phyloP scores from a whole-genome alignment of 37 sponge, comb jelly and placozoan genomes.

The Agelas oroides region DNA sequence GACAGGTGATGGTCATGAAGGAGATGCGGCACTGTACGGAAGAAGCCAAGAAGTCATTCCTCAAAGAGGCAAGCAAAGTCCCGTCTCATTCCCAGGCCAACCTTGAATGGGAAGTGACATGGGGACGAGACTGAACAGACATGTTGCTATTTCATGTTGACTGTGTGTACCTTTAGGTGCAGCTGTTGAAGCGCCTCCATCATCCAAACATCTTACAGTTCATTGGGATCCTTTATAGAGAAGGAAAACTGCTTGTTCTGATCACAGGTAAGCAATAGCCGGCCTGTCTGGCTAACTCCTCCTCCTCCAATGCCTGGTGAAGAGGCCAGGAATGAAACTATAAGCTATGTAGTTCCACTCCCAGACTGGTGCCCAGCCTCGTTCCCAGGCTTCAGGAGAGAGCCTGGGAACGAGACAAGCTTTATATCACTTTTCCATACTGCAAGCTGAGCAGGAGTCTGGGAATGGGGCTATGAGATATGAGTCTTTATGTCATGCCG shows the following conservation, averaged over 20 bases:
- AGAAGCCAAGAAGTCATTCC: constrained; percentile 76
- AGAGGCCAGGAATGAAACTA: no score
- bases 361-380: no score
- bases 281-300: neutral
- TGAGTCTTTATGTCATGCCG: no score
- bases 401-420: no score
- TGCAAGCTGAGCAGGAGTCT: no score
- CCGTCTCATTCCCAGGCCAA: neutral
- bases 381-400: no score
- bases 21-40: constrained; percentile 68
- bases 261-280: constrained; percentile 64
- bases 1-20: constrained; percentile 92
- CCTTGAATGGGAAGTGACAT: neutral
- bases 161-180: no score
- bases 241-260: constrained; percentile 70
- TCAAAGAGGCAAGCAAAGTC: constrained; percentile 68
- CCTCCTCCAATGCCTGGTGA: neutral
- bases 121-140: neutral
- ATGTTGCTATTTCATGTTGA: no score
- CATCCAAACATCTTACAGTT: constrained; percentile 87
- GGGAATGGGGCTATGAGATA: no score
- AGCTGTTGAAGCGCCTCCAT: constrained; percentile 72
- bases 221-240: constrained; percentile 77
- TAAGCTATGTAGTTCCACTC: no score
- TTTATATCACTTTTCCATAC: no score